Conservation (phyloP, 2,113 vertebrate species). For the Xenopus laevis region DNA sequence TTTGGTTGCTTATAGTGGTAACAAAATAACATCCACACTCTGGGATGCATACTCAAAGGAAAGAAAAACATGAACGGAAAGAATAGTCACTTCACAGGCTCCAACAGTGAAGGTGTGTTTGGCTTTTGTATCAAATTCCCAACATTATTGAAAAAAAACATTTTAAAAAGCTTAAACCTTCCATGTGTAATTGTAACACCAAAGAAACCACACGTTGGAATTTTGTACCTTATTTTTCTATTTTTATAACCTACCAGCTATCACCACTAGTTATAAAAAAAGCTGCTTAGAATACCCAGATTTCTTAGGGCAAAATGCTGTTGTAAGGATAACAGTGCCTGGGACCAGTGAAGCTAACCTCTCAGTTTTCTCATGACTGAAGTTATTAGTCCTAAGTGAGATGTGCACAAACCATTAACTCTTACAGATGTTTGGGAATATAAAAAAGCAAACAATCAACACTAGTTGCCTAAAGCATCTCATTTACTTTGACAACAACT, state of each 20-base stretch:
- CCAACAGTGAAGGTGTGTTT: constrained; percentile 9
- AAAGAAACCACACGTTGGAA: not conserved
- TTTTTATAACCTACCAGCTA: too few relatives aligned
- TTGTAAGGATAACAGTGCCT: too few relatives aligned
- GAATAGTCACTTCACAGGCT: too few relatives aligned
- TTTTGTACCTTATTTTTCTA: not conserved
- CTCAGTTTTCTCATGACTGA: constrained; percentile 23
- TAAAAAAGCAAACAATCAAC: constrained; percentile 18
- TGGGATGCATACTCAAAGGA: not conserved
- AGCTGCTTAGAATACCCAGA: too few relatives aligned
- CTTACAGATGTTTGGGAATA: constrained; percentile 2
- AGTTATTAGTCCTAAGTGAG: constrained; percentile 8
- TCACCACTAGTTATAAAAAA: too few relatives aligned
- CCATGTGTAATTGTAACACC: not conserved
- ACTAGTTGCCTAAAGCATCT: constrained; percentile 20
- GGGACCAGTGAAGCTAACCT: constrained; percentile 21
- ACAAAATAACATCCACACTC: not conserved
- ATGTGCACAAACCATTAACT: constrained; percentile 15
- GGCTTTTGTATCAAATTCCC: constrained; percentile 12
- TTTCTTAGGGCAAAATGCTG: too few relatives aligned
- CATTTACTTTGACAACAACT: constrained; percentile 2
- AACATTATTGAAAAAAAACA: constrained; percentile 1
- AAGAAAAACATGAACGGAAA: not conserved
- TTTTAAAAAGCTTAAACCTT: not conserved
- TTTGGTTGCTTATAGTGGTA: not conserved